phyloP scores from a whole-genome alignment of 1,140 invertebrate species.

The Mamestra configurata region DNA sequence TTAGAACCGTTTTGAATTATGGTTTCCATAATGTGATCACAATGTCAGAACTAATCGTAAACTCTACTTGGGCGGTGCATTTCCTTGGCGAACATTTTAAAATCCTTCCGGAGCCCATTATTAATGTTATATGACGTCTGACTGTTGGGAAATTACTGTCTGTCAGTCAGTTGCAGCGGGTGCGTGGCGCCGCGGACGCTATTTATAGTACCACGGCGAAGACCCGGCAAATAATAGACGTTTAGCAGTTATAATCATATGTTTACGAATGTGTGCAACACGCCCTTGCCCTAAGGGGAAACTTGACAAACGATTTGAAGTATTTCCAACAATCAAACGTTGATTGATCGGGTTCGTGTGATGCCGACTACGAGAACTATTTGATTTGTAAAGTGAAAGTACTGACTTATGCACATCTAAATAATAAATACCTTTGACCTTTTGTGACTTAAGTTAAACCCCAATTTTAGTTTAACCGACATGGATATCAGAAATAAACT shows the following conservation, averaged over 20 bases:
- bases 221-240: slow-evolving; percentile 34
- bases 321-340: not conserved
- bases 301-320: not conserved
- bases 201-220: slow-evolving; percentile 37
- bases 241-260: slow-evolving; percentile 33
- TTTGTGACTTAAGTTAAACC: not conserved
- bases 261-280: slow-evolving; percentile 28
- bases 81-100: slow-evolving; percentile 35
- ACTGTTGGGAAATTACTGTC: slow-evolving; percentile 41
- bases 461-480: not conserved
- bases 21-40: slow-evolving; percentile 30
- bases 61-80: slow-evolving; percentile 21
- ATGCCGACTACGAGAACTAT: not conserved
- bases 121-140: slow-evolving; percentile 52
- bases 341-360: not conserved
- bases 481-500: not conserved
- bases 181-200: slow-evolving; percentile 37
- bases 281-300: slow-evolving; percentile 5
- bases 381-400: not conserved
- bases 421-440: not conserved
- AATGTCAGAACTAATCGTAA: slow-evolving; percentile 38
- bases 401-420: not conserved
- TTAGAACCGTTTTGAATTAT: slow-evolving; percentile 24
- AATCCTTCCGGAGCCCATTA: slow-evolving; percentile 47
- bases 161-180: slow-evolving; percentile 42